Base-by-base conservation (phyloP, 2,113 vertebrate species). In the Okapia johnstoni region DNA sequence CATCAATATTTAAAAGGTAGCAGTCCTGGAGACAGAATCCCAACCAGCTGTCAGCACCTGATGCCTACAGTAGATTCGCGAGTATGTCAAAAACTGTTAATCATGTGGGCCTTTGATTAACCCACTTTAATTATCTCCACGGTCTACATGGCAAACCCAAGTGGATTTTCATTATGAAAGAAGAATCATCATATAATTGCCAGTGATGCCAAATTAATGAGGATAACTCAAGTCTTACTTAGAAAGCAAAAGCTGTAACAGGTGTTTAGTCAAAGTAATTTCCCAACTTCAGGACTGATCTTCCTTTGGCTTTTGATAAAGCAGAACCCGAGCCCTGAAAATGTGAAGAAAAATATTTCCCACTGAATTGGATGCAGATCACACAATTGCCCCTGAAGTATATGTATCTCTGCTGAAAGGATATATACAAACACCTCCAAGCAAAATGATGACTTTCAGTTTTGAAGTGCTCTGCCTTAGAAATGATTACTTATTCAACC, bases 401-500 rank as follows among this genome's bases (percentile, higher is more conserved):
- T 89, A 88, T 70, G 17, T 48, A 86, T 93, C 73, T 96, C 14
- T 52, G 30, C 57, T 95, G 87, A 58, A 96, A 96, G 87, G 84
- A 96, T 96, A 85, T 86, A 96, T 73, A 90, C 73, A 94, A 97
- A 96, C 73, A 84, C 28, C 50, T 94, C 90, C 83, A 85, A 96
- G 93, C 33, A 86, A 96, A 46, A 15, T 81, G 73, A 98, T 98
- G 97, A 93, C 85, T 97, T 98, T 91, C 81, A 89, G 30, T 94
- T 98, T 98, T 97, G 87, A 97, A 97, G 93, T 92, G 97, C 92
- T 97, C 21, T 90, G 84, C 92, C 93, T 91, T 92, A 96, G 94
- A 98, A 98, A 98, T 97, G 91, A 98, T 98, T 0, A 97, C 96
- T 97, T 97, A 97, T 98, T 97, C 98, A 97, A 86, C 96, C 97